These are phyloP conservation scores for Gallinago stenura DNA, from an alignment of 2,797 vertebrate species.

Conservation along the genomic window DNA sequence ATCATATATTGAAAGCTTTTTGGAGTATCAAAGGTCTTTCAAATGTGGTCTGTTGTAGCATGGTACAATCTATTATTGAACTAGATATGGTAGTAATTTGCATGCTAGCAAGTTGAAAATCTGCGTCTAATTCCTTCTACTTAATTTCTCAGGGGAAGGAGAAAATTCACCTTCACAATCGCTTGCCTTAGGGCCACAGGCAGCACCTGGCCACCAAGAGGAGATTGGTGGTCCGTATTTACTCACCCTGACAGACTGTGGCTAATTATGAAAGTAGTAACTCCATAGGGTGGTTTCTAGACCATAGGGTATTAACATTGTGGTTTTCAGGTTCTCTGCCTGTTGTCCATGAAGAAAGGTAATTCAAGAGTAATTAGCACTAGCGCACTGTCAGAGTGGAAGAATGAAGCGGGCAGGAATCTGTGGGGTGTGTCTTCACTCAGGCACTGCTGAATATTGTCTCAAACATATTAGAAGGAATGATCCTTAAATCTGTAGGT, in stretches of 20 bases:
- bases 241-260: background rate
- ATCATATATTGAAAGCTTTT: background rate
- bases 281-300: background rate
- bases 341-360: fast-evolving
- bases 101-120: background rate
- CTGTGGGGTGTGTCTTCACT: background rate
- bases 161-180: background rate
- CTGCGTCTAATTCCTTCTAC: background rate
- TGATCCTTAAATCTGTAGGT: background rate
- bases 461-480: background rate
- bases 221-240: background rate
- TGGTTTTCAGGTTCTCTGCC: background rate
- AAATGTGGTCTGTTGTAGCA: background rate
- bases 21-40: background rate
- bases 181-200: fast-evolving
- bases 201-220: background rate
- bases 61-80: background rate
- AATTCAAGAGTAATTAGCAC: background rate
- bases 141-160: background rate
- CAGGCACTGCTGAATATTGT: background rate
- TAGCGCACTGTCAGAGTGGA: background rate
- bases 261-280: background rate
- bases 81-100: background rate
- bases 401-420: background rate
- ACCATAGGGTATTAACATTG: fast-evolving